These are phyloP conservation scores for Tupaia tana DNA, from an alignment of 2,113 vertebrate species.

Conservation along the genomic window DNA sequence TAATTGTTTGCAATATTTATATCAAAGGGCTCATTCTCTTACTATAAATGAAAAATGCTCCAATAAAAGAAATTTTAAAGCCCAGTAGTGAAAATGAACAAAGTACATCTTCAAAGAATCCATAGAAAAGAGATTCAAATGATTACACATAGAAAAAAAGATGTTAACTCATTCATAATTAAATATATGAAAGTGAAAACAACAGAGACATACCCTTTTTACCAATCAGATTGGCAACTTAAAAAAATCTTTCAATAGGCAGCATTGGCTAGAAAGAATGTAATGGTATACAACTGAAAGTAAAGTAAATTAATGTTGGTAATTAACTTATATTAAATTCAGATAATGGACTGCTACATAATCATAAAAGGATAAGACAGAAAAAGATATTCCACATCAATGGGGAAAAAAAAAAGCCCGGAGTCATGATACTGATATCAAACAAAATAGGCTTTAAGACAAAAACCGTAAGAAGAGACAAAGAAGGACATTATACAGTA, in stretches of 20 bases:
- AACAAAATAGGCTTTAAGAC: too few species aligned
- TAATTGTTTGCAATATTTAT: not conserved
- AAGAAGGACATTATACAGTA: too few species aligned
- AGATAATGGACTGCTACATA: not conserved
- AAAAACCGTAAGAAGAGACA: too few species aligned
- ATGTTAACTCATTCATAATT: not conserved
- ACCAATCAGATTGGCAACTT: not conserved
- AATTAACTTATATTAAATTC: slow-evolving; percentile 27
- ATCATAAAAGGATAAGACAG: not conserved
- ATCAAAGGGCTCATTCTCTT: not conserved
- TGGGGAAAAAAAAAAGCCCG: too few species aligned
- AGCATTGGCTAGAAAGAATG: not conserved
- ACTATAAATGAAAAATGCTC: not conserved
- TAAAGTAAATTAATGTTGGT: slow-evolving; percentile 12
- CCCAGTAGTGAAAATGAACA: not conserved
- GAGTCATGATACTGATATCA: too few species aligned
- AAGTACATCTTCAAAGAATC: not conserved
- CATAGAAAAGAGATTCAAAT: not conserved
- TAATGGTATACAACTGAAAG: slow-evolving; percentile 17
- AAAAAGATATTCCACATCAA: too few species aligned
- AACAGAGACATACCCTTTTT: not conserved
- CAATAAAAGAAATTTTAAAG: not conserved
- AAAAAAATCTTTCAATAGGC: not conserved
- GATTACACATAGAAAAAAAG: not conserved
- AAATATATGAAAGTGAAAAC: not conserved